Base-by-base conservation (phyloP, 2,888 invertebrate genomes). In the Aspidiotus destructor region DNA sequence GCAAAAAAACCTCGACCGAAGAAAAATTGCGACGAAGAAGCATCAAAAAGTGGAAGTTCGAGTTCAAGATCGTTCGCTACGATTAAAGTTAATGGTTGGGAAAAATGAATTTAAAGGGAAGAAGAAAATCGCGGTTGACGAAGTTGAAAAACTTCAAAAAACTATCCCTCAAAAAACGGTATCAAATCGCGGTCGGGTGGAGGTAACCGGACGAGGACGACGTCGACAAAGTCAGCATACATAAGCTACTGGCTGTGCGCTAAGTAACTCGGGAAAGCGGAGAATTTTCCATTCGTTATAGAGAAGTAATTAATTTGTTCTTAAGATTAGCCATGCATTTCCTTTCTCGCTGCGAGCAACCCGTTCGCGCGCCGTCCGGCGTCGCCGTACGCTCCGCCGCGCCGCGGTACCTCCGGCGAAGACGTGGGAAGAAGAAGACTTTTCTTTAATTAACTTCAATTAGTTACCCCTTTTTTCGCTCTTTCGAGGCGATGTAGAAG, bases 221-320 rank as follows among this genome's bases (percentile, higher is more conserved):
- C 28, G 28, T 28, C 28, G 28, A 28, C 28, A 28, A 61, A 61
- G 60, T 61, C 54, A 53, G 61, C 68, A 68, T 60, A 68, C 60
- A 68, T 68, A 61, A 68, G 61, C 68, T 28, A 28, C 28, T 28
- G 28, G 28, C 28, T 28, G 28, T 28, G 28, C 28, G 5, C 28
- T 68, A 28, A 68, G 68, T 68, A 68, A 68, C 60, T 61, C 53
- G 60, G 42, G 48, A 68, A 61, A 61, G 60, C 53, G 52, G 60
- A 60, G 68, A 68, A 65, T 68, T 68, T n/a, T 68, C 61, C 68
- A 68, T 68, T 68, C 68, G 68, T 48, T 69, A 69, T 69, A 69
- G 62, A 69, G 69, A 69, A 69, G 69, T 69, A 69, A 69, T 69
- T 69, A 69, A 69, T 69, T 69, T 69, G 69, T 69, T 69, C 69